These are phyloP conservation scores for Rhaphigaster nebulosa DNA, from an alignment of 2,888 invertebrate species.

Conservation along the genomic window DNA sequence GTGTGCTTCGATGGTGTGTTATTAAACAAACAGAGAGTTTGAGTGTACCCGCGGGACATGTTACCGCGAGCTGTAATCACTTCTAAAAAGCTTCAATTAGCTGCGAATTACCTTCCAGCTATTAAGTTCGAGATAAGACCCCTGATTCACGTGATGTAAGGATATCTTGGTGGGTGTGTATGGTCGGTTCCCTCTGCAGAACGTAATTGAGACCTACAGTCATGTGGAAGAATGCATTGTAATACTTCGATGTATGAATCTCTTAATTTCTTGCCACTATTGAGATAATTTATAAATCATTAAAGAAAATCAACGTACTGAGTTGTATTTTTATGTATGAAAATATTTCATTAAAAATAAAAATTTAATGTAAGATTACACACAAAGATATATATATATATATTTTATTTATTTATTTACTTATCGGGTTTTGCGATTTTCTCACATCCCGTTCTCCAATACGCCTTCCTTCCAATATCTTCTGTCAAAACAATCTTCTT, in stretches of 20 bases:
- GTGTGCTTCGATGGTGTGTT: background rate
- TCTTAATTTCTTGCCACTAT: no score
- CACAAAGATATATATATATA: no score
- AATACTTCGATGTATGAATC: background rate
- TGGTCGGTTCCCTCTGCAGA: background rate
- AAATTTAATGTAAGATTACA: no score
- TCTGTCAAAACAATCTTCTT: no score
- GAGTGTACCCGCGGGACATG: background rate
- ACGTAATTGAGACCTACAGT: background rate
- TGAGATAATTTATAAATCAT: no score
- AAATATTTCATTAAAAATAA: no score
- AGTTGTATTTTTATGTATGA: no score
- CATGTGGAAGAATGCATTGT: background rate
- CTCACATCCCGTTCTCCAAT: no score
- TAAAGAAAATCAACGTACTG: no score
- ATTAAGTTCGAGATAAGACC: background rate
- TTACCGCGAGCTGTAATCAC: background rate
- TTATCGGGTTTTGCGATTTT: no score
- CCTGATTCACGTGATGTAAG: background rate
- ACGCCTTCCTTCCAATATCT: no score
- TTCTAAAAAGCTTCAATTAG: conserved; percentile 19
- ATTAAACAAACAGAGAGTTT: background rate
- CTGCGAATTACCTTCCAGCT: background rate
- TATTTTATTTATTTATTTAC: no score
- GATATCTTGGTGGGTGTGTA: background rate